Evolutionary conservation across 2,113 vertebrate species (phyloP).

Genomic region (Megaceryle maxima): DNA sequence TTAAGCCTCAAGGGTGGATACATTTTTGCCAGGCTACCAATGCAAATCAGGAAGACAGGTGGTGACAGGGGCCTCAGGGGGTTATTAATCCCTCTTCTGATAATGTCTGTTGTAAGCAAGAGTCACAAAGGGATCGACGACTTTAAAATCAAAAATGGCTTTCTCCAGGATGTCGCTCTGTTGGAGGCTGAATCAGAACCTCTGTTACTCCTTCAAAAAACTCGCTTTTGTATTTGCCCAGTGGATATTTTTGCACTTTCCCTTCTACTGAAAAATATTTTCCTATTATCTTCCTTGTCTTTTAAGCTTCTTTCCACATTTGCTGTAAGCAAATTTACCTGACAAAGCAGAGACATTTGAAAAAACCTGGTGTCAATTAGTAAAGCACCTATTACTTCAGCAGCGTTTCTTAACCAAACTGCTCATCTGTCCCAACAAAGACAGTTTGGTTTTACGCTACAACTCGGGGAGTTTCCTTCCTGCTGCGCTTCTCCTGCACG

Average conservation of each 20-base stretch:
- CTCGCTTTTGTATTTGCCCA: neutral
- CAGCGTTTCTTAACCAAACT: conserved; percentile 27
- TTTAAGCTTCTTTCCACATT: neutral
- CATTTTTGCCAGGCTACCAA: neutral
- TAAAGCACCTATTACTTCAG: neutral
- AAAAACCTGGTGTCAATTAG: neutral
- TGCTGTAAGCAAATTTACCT: neutral
- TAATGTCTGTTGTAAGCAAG: neutral
- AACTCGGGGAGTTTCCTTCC: conserved; percentile 33
- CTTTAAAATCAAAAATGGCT: neutral
- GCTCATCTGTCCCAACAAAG: conserved; percentile 20
- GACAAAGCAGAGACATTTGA: neutral
- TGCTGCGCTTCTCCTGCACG: neutral
- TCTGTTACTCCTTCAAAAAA: neutral
- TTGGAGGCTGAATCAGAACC: neutral
- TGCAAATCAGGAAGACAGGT: neutral
- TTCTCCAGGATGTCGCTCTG: neutral
- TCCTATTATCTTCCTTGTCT: neutral
- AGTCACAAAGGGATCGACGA: neutral
- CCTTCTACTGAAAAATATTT: neutral
- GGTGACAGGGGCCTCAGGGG: neutral
- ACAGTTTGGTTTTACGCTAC: neutral
- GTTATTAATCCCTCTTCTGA: conserved; percentile 17
- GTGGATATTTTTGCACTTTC: neutral
- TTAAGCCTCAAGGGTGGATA: neutral